Conservation (phyloP, 1,140 invertebrate species). For the Subanguina moxae region DNA sequence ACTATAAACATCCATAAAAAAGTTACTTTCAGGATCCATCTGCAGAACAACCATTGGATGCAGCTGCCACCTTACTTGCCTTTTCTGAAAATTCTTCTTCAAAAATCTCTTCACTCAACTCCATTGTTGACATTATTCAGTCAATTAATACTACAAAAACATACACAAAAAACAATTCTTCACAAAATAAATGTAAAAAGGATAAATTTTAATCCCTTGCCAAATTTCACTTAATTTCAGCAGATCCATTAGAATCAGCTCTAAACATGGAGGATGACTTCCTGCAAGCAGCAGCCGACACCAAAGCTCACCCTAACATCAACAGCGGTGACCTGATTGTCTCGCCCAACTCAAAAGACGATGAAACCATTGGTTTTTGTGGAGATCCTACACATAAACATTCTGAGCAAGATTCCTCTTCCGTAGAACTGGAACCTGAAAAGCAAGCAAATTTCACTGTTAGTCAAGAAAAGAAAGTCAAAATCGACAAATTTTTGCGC, state of each 20-base stretch:
- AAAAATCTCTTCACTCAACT: too few relatives aligned
- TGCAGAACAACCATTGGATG: too few relatives aligned
- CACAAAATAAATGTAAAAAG: too few relatives aligned
- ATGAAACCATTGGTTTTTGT: background rate
- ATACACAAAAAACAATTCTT: too few relatives aligned
- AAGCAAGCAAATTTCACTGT: background rate
- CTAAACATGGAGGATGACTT: slow-evolving; percentile 21
- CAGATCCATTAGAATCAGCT: background rate
- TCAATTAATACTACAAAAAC: too few relatives aligned
- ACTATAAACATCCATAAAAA: too few relatives aligned
- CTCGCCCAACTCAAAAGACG: background rate
- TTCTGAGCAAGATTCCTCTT: background rate
- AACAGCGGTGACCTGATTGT: slow-evolving; percentile 22
- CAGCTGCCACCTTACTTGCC: too few relatives aligned
- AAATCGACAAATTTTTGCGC: slow-evolving; percentile 3
- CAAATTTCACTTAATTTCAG: too few relatives aligned
- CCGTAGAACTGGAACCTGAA: background rate
- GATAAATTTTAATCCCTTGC: too few relatives aligned
- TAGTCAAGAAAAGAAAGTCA: background rate
- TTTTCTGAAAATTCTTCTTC: too few relatives aligned
- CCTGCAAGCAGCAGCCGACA: slow-evolving; percentile 16
- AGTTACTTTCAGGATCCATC: too few relatives aligned
- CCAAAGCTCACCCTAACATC: slow-evolving; percentile 19
- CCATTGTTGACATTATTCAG: too few relatives aligned
- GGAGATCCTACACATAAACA: background rate